Evolutionary conservation across 2,797 vertebrate genomes (phyloP).

Genomic region (Sebastes glaucus): DNA sequence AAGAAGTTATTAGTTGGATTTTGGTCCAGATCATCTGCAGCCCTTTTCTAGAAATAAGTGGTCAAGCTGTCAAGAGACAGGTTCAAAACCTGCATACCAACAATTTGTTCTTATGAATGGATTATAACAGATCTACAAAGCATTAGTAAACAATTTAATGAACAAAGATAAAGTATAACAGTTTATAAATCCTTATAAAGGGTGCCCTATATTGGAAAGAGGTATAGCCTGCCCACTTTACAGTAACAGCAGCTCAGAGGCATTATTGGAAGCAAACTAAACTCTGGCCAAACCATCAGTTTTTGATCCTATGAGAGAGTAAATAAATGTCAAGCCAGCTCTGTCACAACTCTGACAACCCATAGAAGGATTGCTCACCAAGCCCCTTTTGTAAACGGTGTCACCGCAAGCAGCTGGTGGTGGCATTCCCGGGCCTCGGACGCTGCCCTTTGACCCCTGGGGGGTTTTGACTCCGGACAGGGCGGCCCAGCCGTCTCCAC

Average conservation of each 20-base stretch:
- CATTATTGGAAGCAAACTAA: background rate
- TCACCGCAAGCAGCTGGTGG: conserved; percentile 96
- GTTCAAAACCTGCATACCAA: background rate
- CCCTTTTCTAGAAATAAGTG: background rate
- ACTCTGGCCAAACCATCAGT: background rate
- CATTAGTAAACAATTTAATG: background rate
- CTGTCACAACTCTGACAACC: conserved; percentile 73
- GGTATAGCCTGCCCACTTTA: background rate
- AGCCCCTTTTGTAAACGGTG: conserved; percentile 87
- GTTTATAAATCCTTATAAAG: too few species aligned
- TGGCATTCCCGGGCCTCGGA: conserved; percentile 88
- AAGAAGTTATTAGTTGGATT: background rate
- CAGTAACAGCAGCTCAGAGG: background rate
- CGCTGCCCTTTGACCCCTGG: conserved; percentile 94
- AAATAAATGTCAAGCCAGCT: conserved; percentile 69
- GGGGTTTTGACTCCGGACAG: conserved; percentile 88
- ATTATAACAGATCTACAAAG: background rate
- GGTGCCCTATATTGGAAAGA: too few species aligned
- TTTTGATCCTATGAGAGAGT: conserved; percentile 54
- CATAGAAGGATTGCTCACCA: conserved; percentile 73
- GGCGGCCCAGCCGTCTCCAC: conserved; percentile 88
- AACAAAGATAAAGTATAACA: background rate
- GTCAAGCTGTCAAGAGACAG: background rate
- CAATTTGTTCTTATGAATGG: background rate
- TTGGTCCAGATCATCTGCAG: background rate